A percentile compares a stretch with the other conserved stretches of the same genome.
phyloP scores from a whole-genome alignment of 2,888 invertebrate species.

The Sialis fuliginosa region DNA sequence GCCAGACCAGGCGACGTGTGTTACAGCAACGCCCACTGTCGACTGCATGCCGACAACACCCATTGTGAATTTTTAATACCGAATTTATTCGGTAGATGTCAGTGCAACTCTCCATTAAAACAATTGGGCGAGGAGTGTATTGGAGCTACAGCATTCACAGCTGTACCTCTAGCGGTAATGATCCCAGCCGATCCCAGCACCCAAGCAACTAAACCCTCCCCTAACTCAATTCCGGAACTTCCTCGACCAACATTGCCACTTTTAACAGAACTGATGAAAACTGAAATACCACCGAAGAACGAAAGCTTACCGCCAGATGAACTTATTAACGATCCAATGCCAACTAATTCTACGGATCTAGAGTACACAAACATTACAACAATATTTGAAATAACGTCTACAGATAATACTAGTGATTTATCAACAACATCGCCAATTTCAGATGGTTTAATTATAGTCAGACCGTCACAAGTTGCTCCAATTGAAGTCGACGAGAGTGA shows the following conservation, averaged over 20 bases:
- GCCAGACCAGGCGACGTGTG: conserved; percentile 74
- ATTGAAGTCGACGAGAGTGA: conserved; percentile 21
- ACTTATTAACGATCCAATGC: conserved; percentile 9
- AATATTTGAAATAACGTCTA: conserved; percentile 24
- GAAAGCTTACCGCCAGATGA: no score
- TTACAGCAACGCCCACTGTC: conserved; percentile 78
- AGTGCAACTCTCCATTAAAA: conserved; percentile 50
- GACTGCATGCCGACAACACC: conserved; percentile 63
- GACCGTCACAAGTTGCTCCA: conserved; percentile 22
- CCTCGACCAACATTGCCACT: conserved; percentile 7
- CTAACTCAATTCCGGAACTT: conserved; percentile 15
- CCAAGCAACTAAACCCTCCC: conserved; percentile 11
- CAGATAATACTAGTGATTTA: conserved; percentile 4
- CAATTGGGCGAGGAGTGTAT: conserved; percentile 48
- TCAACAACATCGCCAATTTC: no score
- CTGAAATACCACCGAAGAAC: no score
- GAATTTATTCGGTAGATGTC: conserved; percentile 75
- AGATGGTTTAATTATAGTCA: no score
- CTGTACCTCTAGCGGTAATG: conserved; percentile 6
- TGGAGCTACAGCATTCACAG: conserved; percentile 24
- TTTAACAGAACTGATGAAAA: no score
- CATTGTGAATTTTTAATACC: conserved; percentile 82
- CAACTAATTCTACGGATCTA: conserved; percentile 17
- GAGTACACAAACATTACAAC: conserved; percentile 11
- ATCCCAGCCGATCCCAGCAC: conserved; percentile 1